Evolutionary conservation across 2,797 vertebrate genomes (phyloP), one percentile per base, ranked within the genome.

Genomic region (Lithobates pipiens): DNA sequence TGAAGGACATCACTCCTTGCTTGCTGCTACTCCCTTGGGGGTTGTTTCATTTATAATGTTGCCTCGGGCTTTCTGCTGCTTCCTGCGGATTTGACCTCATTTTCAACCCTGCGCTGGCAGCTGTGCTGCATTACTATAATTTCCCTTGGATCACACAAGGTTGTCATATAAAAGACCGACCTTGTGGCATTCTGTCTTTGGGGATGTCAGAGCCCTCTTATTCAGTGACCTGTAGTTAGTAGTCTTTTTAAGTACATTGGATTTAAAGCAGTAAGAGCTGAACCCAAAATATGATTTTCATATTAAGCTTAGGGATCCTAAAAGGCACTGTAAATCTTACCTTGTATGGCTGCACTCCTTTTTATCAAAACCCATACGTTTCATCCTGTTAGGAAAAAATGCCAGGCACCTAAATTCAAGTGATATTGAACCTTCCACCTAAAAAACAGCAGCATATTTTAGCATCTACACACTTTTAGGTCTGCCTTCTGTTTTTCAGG

Each of bases 11-110:
- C 90, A 90, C 93, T 94, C 89, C 88, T 90, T 93, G 92, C 91
- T 92, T 93, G 88, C 91, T 89, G 90, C 88, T 86, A 89, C 88
- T 90, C 96, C 96, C 95, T 94, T 91, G 94, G 95, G 97, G 93
- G 95, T 94, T 94, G 90, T 95, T 96, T 98, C 96, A 97, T 97
- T 98, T 95, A 92, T 93, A 93, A 93, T 90, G 81, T 90, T 90
- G 95, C 95, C 93, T 92, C 68, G 0, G 93, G 95, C 92, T 86
- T 93, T 95, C 91, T 94, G 92, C 93, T 90, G 92, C 94, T 96
- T 97, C 96, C 96, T 96, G 95, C 96, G 95, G 95, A 94, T 96
- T 89, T 98, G 98, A 98, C 97, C 96, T 97, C 93, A 91, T 97
- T 97, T 96, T 96, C 95, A 96, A 95, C 95, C 92, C 91, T 91